These are phyloP conservation scores for Paracyprichromis sp. DNA, from an alignment of 2,113 vertebrate species.

Conservation along the genomic window DNA sequence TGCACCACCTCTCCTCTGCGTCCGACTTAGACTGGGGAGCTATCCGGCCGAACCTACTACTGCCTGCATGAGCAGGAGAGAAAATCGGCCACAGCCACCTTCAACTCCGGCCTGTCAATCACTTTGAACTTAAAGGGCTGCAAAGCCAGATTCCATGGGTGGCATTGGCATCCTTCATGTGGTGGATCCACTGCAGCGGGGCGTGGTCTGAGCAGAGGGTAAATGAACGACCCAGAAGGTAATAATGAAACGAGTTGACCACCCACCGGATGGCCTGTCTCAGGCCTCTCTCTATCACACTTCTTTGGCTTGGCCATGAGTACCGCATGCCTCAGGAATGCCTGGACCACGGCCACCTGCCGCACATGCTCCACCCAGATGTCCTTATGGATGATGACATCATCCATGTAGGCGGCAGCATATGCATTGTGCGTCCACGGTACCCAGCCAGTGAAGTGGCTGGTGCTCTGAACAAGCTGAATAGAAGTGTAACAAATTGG, in stretches of 20 bases:
- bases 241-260: not conserved
- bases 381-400: not conserved
- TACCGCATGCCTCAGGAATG: not conserved
- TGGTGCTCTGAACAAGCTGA: not conserved
- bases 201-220: not conserved
- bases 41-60: not conserved
- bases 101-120: not conserved
- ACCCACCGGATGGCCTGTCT: not conserved
- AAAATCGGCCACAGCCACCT: not conserved
- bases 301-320: not conserved
- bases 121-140: not conserved
- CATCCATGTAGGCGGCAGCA: not conserved
- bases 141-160: not conserved
- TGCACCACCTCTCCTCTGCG: not conserved
- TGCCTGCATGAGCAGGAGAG: not conserved
- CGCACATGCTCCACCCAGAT: not conserved
- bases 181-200: not conserved
- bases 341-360: not conserved
- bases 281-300: not conserved
- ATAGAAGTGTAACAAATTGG: not conserved
- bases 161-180: not conserved
- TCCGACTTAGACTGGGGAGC: not conserved
- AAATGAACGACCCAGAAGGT: not conserved
- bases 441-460: not conserved
- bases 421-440: not conserved